Percentiles rank a stretch among this genome's conserved stretches.
phyloP scores from a whole-genome alignment of 2,113 vertebrate species.

The Halcyon malimbica region DNA sequence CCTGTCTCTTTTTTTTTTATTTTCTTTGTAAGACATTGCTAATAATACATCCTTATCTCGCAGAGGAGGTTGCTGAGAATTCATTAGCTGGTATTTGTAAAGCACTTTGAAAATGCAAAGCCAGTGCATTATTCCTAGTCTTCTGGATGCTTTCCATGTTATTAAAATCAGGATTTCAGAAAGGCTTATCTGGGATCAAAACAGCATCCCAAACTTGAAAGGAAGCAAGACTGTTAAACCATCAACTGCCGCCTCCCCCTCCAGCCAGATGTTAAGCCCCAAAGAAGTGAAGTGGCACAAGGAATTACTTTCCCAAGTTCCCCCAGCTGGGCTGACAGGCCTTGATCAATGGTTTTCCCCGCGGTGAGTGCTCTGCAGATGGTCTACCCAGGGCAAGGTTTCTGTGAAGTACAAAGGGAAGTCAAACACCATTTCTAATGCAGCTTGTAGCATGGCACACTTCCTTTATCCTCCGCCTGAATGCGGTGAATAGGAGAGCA shows the following conservation, averaged over 20 bases:
- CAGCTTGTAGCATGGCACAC: constrained; percentile 94
- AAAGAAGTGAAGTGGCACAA: constrained; percentile 62
- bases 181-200: constrained; percentile 59
- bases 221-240: constrained; percentile 63
- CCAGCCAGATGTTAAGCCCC: constrained; percentile 72
- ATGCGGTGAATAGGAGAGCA: constrained; percentile 80
- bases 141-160: constrained; percentile 62
- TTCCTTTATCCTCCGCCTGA: constrained; percentile 84
- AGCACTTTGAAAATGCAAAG: constrained; percentile 66
- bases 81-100: constrained; percentile 62
- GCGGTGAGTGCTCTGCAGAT: constrained; percentile 78
- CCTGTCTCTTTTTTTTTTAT: constrained; percentile 21
- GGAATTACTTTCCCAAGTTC: constrained; percentile 62
- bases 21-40: constrained; percentile 6
- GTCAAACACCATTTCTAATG: constrained; percentile 92
- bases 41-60: constrained; percentile 30
- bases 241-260: constrained; percentile 41
- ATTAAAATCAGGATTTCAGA: constrained; percentile 69
- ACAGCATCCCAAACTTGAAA: constrained; percentile 65
- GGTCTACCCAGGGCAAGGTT: constrained; percentile 70
- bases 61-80: constrained; percentile 43
- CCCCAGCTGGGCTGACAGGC: constrained; percentile 64
- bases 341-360: constrained; percentile 70
- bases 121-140: constrained; percentile 54
- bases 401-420: constrained; percentile 73